Evolutionary conservation across 2,797 vertebrate genomes (phyloP).

Genomic region (Monodelphis domestica): DNA sequence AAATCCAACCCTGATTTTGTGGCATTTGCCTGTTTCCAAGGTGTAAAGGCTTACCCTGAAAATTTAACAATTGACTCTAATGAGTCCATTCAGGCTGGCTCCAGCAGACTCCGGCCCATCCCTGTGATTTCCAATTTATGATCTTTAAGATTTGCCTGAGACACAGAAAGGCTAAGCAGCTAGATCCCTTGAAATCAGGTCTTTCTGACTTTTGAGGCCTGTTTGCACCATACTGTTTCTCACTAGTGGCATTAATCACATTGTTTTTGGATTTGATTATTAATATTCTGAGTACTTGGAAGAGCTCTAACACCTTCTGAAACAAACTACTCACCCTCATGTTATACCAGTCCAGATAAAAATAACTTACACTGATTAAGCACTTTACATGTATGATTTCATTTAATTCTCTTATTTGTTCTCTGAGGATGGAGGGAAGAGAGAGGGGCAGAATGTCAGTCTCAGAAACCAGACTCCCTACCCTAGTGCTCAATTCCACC

Average conservation of each 20-base stretch:
- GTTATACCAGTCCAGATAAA: slow-evolving; percentile 46
- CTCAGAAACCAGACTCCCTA: neutral
- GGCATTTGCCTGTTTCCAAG: neutral
- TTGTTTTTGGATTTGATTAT: slow-evolving; percentile 18
- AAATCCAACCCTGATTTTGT: neutral
- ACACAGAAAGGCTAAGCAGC: neutral
- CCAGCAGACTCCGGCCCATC: too few species aligned
- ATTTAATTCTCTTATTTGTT: neutral
- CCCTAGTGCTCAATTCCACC: neutral
- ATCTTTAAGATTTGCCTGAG: neutral
- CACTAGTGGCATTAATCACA: neutral
- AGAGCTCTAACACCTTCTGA: slow-evolving; percentile 26
- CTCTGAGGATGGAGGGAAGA: neutral
- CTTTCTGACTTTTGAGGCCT: neutral
- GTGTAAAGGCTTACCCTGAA: neutral
- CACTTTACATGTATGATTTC: neutral
- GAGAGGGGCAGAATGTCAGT: neutral
- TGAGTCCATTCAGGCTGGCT: neutral
- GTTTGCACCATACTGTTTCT: neutral
- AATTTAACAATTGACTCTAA: neutral
- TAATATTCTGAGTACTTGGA: slow-evolving; percentile 5
- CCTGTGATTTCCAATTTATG: neutral
- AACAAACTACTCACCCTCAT: slow-evolving; percentile 20
- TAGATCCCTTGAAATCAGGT: neutral
- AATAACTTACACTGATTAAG: neutral